Percentiles rank a stretch among this genome's conserved stretches.
These are phyloP conservation scores for Azemiops feae DNA, from an alignment of 2,113 vertebrate species.

Conservation along the genomic window DNA sequence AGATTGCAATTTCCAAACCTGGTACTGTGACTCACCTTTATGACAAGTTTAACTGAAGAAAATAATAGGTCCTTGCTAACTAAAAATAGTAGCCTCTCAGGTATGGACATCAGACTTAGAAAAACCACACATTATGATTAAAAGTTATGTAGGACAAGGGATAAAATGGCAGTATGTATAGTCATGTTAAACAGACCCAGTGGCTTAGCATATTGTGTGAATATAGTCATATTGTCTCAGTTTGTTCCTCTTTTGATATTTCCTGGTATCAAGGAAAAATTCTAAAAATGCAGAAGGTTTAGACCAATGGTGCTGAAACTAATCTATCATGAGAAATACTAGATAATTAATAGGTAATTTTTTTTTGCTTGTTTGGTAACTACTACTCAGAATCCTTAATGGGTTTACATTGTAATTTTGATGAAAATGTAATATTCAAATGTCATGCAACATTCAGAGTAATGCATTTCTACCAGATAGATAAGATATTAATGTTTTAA, in stretches of 20 bases:
- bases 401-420: neutral
- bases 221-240: neutral
- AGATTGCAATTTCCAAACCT: neutral
- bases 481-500: neutral
- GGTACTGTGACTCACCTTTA: neutral
- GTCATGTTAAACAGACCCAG: neutral
- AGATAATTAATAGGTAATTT: neutral
- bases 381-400: neutral
- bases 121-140: neutral
- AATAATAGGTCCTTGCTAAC: neutral
- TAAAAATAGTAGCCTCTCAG: neutral
- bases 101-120: neutral
- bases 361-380: neutral
- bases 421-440: neutral
- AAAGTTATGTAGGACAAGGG: neutral
- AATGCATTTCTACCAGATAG: neutral
- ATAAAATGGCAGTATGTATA: neutral
- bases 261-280: neutral
- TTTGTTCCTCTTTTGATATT: neutral
- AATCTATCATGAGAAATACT: neutral
- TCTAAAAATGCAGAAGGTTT: neutral
- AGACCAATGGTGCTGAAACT: neutral
- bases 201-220: neutral
- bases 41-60: neutral
- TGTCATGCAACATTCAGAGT: neutral